Percentiles rank a stretch among this genome's conserved stretches.
Evolutionary conservation across 53 echinoderm and acorn worm genomes (phyloP).

Genomic region (Holothuria leucospilota): DNA sequence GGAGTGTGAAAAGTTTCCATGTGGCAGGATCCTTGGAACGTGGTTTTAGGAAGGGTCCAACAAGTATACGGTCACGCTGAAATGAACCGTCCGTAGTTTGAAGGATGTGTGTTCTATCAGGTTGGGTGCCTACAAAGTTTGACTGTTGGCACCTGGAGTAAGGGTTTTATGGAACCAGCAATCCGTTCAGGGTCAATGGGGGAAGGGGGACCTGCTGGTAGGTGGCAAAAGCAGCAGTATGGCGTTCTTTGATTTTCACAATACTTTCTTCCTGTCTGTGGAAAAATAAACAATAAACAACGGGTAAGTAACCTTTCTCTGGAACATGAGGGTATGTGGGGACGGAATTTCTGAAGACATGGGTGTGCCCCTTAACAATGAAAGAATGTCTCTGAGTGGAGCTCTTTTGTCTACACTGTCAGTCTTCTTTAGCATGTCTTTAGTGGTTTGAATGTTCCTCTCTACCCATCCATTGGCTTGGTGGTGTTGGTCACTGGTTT

Average conservation of each 20-base stretch:
- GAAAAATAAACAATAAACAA: slow-evolving; percentile 37
- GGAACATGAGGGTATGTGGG: slow-evolving; percentile 43
- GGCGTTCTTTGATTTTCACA: slow-evolving; percentile 25
- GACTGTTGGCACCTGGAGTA: slow-evolving; percentile 39
- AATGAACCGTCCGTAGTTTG: background rate
- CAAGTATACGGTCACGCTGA: background rate
- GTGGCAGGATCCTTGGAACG: background rate
- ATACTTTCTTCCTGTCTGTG: slow-evolving; percentile 8
- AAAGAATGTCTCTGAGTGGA: slow-evolving; percentile 19
- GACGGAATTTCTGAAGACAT: slow-evolving; percentile 51
- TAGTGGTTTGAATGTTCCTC: slow-evolving; percentile 40
- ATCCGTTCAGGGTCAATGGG: slow-evolving; percentile 28
- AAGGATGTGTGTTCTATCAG: background rate
- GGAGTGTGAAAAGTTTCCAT: background rate
- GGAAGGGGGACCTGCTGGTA: slow-evolving; percentile 27
- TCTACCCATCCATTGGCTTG: slow-evolving; percentile 46
- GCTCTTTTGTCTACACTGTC: slow-evolving; percentile 24
- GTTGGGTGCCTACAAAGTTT: slow-evolving; percentile 36
- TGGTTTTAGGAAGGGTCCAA: background rate
- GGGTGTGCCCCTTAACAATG: slow-evolving; percentile 35
- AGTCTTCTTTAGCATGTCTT: slow-evolving; percentile 18
- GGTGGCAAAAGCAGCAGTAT: slow-evolving; percentile 15
- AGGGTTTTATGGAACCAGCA: slow-evolving; percentile 38
- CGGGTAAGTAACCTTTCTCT: slow-evolving; percentile 3
- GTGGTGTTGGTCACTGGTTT: slow-evolving; percentile 27